Base-by-base conservation (phyloP, 2,888 invertebrate species). In the Hirtodrosophila duncani region DNA sequence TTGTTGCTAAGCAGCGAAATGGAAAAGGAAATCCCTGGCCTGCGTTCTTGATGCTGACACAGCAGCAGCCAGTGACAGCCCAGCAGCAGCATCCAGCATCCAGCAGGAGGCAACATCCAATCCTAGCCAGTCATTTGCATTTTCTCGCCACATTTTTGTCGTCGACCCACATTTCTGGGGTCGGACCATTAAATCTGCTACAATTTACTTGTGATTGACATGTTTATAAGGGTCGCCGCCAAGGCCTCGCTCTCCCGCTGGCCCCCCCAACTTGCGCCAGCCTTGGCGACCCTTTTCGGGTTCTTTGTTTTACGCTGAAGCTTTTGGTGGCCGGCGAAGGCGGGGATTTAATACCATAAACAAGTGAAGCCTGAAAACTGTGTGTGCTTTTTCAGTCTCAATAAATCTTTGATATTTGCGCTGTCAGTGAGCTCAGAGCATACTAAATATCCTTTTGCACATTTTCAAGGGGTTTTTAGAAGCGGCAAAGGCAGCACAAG, bases 121-220 rank as follows among this genome's bases (percentile, higher is more conserved):
- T 46, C 57, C 61, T 53, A 56, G 62, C 51, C n/a, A 44, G 39
- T 48, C 56, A 67, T 78, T 69, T 78, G 79, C 75, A 79, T 79
- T 70, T 65, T 46, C 43, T 17, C 39, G 31, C 29, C 36, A 42
- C 23, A 24, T 38, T 16, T 18, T 21, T 18, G 20, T 34, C 30
- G 27, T 24, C 50, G 56, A 50, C 65, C 68, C 64, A 63, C 62
- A 67, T 60, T 65, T 59, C 53, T 23, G 14, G 48, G 30, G 48
- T 55, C 1, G 38, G 45, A 55, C 64, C 69, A 77, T 67, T 75
- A 69, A 71, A 74, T 78, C 78, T 62, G 70, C 78, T 48, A 78
- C 77, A 80, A 80, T 78, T 78, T 78, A 74, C 81, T 78, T 57
- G 68, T 74, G 81, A 78, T 78, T 78, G 77, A 78, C 77, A 80